These are phyloP conservation scores for Lasiurus borealis DNA, from an alignment of 2,113 vertebrate genomes.

Conservation along the genomic window DNA sequence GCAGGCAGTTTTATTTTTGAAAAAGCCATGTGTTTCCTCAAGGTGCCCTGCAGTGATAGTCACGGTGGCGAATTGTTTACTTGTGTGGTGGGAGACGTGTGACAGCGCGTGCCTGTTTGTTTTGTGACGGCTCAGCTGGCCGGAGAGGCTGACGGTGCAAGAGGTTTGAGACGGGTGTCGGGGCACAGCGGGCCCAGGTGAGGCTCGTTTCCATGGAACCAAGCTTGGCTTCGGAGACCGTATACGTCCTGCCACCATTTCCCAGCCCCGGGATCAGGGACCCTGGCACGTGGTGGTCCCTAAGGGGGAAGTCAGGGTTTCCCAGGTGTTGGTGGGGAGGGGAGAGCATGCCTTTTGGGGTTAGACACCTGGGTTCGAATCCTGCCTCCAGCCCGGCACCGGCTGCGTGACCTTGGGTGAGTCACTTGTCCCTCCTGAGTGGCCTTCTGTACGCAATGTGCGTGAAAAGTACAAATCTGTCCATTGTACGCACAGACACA, in stretches of 20 bases:
- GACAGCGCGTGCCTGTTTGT: neutral
- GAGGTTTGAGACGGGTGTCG: neutral
- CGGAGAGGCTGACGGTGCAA: neutral
- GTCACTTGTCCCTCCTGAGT: neutral
- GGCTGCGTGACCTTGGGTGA: neutral
- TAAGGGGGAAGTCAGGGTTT: neutral
- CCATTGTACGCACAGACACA: fast-evolving
- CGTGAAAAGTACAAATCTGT: neutral
- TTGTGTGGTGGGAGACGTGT: neutral
- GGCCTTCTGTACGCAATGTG: neutral
- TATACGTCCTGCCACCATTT: neutral
- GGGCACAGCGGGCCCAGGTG: neutral
- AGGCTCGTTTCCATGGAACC: neutral
- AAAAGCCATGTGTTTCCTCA: neutral
- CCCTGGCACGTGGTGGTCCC: neutral
- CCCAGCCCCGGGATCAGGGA: neutral
- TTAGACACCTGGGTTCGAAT: neutral
- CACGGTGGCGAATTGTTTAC: neutral
- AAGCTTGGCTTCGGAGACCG: neutral
- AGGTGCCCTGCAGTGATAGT: neutral
- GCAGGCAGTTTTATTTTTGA: neutral
- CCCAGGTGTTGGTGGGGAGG: neutral
- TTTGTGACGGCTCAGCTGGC: neutral
- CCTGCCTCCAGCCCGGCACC: fast-evolving
- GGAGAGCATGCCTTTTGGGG: fast-evolving